A percentile compares a stretch with the other conserved stretches of the same genome.
Conservation (phyloP, 2,797 vertebrate species). For the Gymnothorax javanicus region DNA sequence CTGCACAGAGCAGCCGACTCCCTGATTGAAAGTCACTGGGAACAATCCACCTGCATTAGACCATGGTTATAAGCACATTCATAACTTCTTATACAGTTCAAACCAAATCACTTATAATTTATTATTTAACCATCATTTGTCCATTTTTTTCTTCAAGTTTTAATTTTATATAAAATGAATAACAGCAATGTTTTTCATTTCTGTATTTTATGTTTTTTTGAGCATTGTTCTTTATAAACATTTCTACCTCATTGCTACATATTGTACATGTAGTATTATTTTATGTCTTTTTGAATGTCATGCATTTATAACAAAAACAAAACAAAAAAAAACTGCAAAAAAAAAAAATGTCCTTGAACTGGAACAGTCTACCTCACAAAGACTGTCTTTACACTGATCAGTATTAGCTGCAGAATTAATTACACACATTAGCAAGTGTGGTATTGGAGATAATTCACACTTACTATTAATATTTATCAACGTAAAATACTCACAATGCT, state of each 20-base stretch:
- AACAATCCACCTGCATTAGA: neutral
- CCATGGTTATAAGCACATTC: slow-evolving; percentile 78
- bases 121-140: slow-evolving; percentile 65
- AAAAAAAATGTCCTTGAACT: slow-evolving; percentile 78
- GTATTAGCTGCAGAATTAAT: slow-evolving; percentile 81
- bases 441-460: slow-evolving; percentile 66
- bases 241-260: slow-evolving; percentile 99
- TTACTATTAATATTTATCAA: slow-evolving; percentile 76
- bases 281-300: slow-evolving; percentile 99
- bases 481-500: slow-evolving; percentile 76
- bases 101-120: slow-evolving; percentile 74
- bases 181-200: slow-evolving; percentile 72
- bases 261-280: slow-evolving; percentile 99
- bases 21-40: slow-evolving; percentile 1
- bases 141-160: slow-evolving; percentile 65
- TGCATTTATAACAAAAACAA: slow-evolving; percentile 84
- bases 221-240: slow-evolving; percentile 92
- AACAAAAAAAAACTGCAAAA: slow-evolving; percentile 61
- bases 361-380: slow-evolving; percentile 95
- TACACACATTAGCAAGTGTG: slow-evolving; percentile 74
- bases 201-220: slow-evolving; percentile 75
- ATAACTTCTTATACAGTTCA: slow-evolving; percentile 73
- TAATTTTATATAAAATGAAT: slow-evolving; percentile 73
- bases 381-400: slow-evolving; percentile 91
- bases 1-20: neutral